Conservation (phyloP, 2,113 vertebrate species). For the Python bivittatus region DNA sequence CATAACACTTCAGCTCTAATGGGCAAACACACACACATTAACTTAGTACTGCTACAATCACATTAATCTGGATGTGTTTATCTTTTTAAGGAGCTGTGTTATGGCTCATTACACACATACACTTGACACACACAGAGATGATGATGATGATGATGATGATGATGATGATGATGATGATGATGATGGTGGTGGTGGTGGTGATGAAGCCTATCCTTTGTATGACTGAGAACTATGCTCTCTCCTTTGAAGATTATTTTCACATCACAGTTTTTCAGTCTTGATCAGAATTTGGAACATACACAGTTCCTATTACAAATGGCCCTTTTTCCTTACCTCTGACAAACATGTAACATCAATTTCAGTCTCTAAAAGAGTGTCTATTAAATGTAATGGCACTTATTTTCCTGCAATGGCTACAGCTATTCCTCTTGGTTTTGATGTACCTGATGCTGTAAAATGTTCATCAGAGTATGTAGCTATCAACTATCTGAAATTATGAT, state of each 20-base stretch:
- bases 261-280: neutral
- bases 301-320: neutral
- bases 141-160: neutral
- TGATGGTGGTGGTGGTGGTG: too few relatives aligned
- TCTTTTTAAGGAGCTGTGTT: neutral
- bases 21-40: neutral
- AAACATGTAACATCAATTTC: neutral
- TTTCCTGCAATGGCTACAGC: neutral
- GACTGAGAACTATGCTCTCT: neutral
- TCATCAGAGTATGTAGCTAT: neutral
- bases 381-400: neutral
- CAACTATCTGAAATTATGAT: neutral
- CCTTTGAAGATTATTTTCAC: neutral
- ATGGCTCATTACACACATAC: neutral
- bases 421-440: neutral
- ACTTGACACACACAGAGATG: neutral
- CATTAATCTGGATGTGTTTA: neutral
- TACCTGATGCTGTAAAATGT: neutral
- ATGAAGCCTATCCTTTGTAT: neutral
- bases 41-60: neutral
- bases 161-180: neutral
- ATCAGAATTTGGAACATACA: neutral
- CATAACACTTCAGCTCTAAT: neutral
- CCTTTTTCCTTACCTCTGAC: neutral
- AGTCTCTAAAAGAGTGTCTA: neutral